Evolutionary conservation across 2,113 vertebrate species (phyloP).

Genomic region (Sakesphorus luctuosus): DNA sequence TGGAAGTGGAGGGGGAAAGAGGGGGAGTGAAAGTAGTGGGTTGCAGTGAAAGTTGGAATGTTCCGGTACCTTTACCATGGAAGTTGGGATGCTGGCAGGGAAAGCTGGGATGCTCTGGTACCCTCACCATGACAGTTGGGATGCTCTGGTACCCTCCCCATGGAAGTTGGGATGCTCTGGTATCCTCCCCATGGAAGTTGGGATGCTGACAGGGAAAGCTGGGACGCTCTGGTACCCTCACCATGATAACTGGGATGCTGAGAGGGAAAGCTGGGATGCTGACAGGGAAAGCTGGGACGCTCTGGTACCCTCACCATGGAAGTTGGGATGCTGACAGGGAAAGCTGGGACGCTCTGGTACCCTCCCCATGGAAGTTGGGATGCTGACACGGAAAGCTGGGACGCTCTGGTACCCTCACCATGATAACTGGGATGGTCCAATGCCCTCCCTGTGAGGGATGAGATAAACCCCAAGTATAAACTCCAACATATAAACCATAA

Average conservation of each 20-base stretch:
- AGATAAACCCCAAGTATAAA: neutral
- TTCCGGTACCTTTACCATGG: neutral
- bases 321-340: neutral
- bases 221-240: neutral
- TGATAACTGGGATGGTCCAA: neutral
- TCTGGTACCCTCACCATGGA: neutral
- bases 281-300: neutral
- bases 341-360: neutral
- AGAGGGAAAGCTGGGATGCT: neutral
- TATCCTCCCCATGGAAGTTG: too few species aligned
- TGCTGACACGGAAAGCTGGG: neutral
- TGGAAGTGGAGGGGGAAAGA: neutral
- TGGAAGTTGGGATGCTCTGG: too few species aligned
- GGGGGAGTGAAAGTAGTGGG: conserved; percentile 11
- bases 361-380: too few species aligned
- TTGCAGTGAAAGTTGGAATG: conserved; percentile 27
- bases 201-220: neutral
- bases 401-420: neutral
- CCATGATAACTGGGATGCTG: too few species aligned
- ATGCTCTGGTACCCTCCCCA: too few species aligned
- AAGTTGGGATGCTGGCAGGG: neutral
- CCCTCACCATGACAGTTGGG: too few species aligned
- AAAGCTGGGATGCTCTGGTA: neutral
- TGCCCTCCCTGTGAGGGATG: neutral
- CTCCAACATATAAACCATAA: accelerated